Conservation (phyloP, 2,797 vertebrate species). For the Hemitrygon akajei region DNA sequence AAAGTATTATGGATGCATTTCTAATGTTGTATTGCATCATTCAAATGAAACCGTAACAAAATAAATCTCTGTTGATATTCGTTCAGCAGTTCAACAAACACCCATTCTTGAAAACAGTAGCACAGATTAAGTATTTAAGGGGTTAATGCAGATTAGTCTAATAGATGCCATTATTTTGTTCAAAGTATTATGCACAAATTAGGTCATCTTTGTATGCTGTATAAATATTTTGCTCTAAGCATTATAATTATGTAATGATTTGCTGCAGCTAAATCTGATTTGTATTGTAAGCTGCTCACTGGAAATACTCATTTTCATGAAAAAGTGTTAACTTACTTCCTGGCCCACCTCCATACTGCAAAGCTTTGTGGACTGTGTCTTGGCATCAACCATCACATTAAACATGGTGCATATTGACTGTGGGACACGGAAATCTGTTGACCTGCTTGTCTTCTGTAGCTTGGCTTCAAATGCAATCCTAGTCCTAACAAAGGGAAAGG, state of each 20-base stretch:
- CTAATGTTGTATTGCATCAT: background rate
- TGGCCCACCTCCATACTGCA: conserved; percentile 98
- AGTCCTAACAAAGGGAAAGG: conserved; percentile 68
- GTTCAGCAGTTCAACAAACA: background rate
- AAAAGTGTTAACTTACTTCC: conserved; percentile 73
- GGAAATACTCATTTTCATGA: conserved; percentile 33
- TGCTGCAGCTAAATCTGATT: conserved; percentile 3
- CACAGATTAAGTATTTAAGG: conserved; percentile 2
- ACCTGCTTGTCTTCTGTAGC: conserved; percentile 94
- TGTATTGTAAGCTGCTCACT: background rate
- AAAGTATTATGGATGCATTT: background rate
- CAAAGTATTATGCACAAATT: background rate
- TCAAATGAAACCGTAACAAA: background rate
- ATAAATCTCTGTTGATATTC: background rate
- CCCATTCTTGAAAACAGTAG: background rate
- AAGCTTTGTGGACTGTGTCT: conserved; percentile 97
- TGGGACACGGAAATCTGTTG: conserved; percentile 98
- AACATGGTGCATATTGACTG: conserved; percentile 99
- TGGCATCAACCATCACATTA: conserved; percentile 99
- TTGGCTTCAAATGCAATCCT: conserved; percentile 98
- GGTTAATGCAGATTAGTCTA: background rate
- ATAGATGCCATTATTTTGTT: background rate
- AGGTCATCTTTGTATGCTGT: background rate
- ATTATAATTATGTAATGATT: background rate
- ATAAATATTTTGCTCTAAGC: conserved; percentile 7